These are phyloP conservation scores for Colletes collaris DNA, from an alignment of 2,888 invertebrate genomes.

Conservation along the genomic window DNA sequence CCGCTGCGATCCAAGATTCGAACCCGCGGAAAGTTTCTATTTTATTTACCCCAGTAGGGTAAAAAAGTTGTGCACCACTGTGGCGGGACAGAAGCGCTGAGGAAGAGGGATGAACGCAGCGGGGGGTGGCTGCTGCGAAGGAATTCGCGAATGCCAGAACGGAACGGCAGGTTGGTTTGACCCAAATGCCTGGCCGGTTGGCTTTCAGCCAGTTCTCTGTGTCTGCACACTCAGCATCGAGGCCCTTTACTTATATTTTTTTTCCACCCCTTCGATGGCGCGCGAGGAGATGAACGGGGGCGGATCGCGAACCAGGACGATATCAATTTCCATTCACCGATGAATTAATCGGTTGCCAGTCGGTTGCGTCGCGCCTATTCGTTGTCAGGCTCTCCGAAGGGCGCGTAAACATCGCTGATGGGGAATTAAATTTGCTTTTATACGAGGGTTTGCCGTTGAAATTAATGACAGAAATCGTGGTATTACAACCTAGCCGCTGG, in stretches of 20 bases:
- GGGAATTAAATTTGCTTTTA: not conserved
- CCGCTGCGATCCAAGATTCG: no score
- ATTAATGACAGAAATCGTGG: not conserved
- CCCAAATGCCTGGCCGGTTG: constrained; percentile 77
- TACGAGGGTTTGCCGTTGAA: not conserved
- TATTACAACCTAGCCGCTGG: no score
- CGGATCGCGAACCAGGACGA: constrained; percentile 51
- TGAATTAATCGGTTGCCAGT: constrained; percentile 71
- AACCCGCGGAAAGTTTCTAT: no score
- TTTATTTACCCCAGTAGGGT: no score
- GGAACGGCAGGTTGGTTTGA: constrained; percentile 63
- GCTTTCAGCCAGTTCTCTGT: constrained; percentile 76
- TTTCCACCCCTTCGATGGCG: not conserved
- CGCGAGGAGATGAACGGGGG: not conserved
- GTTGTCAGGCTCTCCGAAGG: not conserved
- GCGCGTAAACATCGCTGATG: not conserved
- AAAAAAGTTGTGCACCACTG: no score
- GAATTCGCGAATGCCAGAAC: constrained; percentile 31
- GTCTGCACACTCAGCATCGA: constrained; percentile 61
- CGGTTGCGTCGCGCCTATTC: not conserved
- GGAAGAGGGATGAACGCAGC: not conserved
- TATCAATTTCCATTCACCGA: constrained; percentile 72
- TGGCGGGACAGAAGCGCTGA: not conserved
- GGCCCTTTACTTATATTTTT: constrained; percentile 55
- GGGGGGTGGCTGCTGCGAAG: not conserved